Conservation (phyloP, 2,888 invertebrate species). For the Patella caerulea region DNA sequence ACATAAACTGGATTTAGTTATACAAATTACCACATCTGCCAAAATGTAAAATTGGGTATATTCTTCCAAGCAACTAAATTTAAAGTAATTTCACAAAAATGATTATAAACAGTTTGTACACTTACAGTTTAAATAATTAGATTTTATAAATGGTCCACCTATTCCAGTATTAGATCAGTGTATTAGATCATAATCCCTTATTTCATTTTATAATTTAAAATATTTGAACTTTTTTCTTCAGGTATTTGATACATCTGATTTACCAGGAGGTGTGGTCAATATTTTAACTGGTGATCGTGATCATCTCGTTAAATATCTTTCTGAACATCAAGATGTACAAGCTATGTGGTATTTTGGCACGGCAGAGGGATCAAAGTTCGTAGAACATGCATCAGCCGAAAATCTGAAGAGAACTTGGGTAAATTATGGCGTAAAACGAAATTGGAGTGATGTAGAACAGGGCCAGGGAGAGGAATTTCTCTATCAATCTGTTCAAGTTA, state of each 20-base stretch:
- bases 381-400: conserved; percentile 70
- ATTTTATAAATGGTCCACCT: too few relatives aligned
- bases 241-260: conserved; percentile 72
- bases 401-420: conserved; percentile 73
- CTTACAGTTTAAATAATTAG: too few relatives aligned
- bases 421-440: conserved; percentile 65
- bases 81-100: too few relatives aligned
- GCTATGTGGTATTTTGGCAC: conserved; percentile 71
- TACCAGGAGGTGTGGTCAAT: conserved; percentile 73
- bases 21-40: too few relatives aligned
- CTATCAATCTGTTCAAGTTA: conserved; percentile 69
- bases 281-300: conserved; percentile 71
- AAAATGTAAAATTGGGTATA: too few relatives aligned
- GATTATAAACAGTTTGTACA: too few relatives aligned
- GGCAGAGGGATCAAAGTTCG: conserved; percentile 69
- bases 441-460: conserved; percentile 65
- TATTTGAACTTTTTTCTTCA: conserved; percentile 41
- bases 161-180: too few relatives aligned
- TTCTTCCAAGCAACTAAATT: too few relatives aligned
- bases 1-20: too few relatives aligned
- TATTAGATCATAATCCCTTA: not conserved
- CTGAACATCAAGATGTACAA: conserved; percentile 71
- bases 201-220: not conserved
- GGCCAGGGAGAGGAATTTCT: conserved; percentile 71
- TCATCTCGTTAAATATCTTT: conserved; percentile 68